These are phyloP conservation scores for Nothoprocta pentlandii DNA, from an alignment of 2,113 vertebrate genomes.

Conservation along the genomic window DNA sequence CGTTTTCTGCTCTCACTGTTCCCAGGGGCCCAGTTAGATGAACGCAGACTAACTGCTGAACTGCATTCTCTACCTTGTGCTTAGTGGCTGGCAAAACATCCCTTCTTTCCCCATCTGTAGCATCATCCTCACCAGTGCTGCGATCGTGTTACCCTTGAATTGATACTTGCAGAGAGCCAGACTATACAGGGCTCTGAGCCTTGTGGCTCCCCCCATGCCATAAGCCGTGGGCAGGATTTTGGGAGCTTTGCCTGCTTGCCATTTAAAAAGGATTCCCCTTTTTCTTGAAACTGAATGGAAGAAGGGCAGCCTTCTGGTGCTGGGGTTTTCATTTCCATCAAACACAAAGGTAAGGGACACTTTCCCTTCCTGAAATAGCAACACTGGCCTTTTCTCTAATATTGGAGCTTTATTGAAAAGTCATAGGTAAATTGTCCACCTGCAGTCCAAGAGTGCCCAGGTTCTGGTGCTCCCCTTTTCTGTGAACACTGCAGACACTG, in stretches of 20 bases:
- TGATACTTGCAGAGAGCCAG: not conserved
- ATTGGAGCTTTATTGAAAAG: not conserved
- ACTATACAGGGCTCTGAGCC: not conserved
- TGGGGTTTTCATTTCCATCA: not conserved
- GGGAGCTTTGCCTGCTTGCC: not conserved
- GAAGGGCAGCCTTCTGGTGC: not conserved
- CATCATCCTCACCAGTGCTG: not conserved
- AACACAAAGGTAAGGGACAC: not conserved
- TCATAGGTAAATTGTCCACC: not conserved
- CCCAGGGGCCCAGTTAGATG: not conserved
- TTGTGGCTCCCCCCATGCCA: not conserved
- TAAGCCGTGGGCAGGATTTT: not conserved
- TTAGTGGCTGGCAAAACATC: not conserved
- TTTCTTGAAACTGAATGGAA: not conserved
- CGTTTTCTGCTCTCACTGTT: fast-evolving
- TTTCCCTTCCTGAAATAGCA: not conserved
- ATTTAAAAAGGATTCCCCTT: not conserved
- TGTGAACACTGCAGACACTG: not conserved
- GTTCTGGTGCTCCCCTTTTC: not conserved
- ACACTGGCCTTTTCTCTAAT: not conserved
- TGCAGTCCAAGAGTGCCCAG: not conserved
- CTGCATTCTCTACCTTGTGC: not conserved
- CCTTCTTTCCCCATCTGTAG: not conserved
- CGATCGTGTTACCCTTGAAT: not conserved
- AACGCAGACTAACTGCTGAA: not conserved